Conservation (phyloP, 1,140 invertebrate species). For the Bradynema listronoti region DNA sequence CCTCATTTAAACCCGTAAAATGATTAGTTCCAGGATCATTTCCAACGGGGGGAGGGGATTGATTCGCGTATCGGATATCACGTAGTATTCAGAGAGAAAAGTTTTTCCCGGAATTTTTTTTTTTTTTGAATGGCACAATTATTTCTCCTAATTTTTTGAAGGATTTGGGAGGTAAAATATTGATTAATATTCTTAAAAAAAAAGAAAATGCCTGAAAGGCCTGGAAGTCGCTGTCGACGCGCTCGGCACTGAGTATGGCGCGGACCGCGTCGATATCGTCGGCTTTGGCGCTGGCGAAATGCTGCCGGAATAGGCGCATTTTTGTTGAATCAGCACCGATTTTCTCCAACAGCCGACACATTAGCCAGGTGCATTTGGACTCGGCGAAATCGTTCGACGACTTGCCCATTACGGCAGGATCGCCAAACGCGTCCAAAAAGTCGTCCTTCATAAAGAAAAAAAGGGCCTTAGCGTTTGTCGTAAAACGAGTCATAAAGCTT, state of each 20-base stretch:
- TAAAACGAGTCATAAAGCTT: not conserved
- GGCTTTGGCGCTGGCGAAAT: conserved; percentile 22
- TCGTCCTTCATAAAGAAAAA: conserved; percentile 73
- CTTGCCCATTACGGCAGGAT: conserved; percentile 77
- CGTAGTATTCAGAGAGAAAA: too few relatives aligned
- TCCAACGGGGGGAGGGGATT: too few relatives aligned
- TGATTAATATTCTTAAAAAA: not conserved
- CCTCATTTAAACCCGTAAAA: too few relatives aligned
- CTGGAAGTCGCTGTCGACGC: conserved; percentile 11
- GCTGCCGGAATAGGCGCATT: conserved; percentile 16
- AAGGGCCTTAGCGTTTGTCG: conserved; percentile 13
- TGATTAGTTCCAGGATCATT: too few relatives aligned
- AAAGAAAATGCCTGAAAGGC: conserved; percentile 13
- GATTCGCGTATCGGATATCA: too few relatives aligned
- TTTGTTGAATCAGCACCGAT: not conserved
- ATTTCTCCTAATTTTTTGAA: too few relatives aligned
- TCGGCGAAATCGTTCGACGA: conserved; percentile 83
- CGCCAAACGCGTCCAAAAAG: conserved; percentile 84
- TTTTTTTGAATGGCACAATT: too few relatives aligned
- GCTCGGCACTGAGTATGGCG: conserved; percentile 15
- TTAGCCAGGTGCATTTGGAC: conserved; percentile 91
- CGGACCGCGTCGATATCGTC: conserved; percentile 10
- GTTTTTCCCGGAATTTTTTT: too few relatives aligned
- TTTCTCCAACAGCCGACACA: conserved; percentile 72
- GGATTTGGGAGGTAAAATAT: too few relatives aligned